Percentiles rank a stretch among this genome's conserved stretches.
Evolutionary conservation across 2,888 invertebrate species (phyloP).

Genomic region (Glaucopsyche alexis): DNA sequence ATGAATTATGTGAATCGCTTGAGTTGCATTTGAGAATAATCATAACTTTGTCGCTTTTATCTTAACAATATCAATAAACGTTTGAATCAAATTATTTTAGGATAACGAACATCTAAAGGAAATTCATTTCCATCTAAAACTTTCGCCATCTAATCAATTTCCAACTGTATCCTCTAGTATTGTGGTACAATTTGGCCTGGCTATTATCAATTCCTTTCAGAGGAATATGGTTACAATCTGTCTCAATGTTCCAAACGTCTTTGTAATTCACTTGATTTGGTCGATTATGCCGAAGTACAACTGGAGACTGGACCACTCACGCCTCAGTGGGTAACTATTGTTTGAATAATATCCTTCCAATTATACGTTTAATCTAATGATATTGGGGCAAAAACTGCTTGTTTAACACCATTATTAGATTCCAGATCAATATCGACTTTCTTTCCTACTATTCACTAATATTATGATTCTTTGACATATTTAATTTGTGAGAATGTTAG

Average conservation of each 20-base stretch:
- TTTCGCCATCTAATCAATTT: background rate
- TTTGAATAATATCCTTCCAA: background rate
- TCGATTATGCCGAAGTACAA: constrained; percentile 16
- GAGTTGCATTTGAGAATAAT: background rate
- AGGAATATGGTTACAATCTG: constrained; percentile 8
- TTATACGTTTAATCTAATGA: background rate
- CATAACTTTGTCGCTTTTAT: background rate
- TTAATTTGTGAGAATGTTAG: too few species aligned
- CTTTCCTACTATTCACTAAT: too few species aligned
- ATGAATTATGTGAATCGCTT: too few species aligned
- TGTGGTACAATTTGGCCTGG: background rate
- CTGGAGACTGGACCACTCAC: background rate
- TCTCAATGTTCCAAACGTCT: constrained; percentile 16
- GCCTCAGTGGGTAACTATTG: background rate
- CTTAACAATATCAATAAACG: background rate
- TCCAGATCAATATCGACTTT: background rate
- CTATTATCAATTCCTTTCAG: background rate
- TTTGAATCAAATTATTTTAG: background rate
- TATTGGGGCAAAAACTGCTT: background rate
- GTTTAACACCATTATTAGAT: background rate
- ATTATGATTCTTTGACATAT: too few species aligned
- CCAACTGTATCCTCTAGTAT: background rate
- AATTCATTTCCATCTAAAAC: background rate
- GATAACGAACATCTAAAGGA: background rate
- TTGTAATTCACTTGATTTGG: constrained; percentile 26